Percentiles rank a stretch among this genome's conserved stretches.
Evolutionary conservation across 1,140 invertebrate genomes (phyloP).

Genomic region (Drosophila mauritiana): DNA sequence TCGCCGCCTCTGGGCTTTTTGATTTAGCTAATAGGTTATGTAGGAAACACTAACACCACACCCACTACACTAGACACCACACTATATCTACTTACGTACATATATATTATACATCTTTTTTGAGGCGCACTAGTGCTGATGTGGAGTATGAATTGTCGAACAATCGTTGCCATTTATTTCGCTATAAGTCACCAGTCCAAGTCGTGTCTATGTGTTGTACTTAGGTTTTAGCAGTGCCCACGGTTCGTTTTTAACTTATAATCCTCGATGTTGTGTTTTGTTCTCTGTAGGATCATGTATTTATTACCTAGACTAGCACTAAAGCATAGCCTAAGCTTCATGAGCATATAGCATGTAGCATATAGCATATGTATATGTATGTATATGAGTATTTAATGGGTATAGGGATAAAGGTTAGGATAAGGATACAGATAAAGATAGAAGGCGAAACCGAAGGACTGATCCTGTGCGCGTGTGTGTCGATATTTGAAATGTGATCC

Average conservation of each 20-base stretch:
- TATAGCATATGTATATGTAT: constrained; percentile 2
- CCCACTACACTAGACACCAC: constrained; percentile 19
- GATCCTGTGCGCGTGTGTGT: constrained; percentile 60
- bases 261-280: constrained; percentile 78
- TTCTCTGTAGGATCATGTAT: constrained; percentile 58
- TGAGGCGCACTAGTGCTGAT: constrained; percentile 59
- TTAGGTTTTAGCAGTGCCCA: constrained; percentile 69
- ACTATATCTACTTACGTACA: constrained; percentile 8
- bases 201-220: constrained; percentile 75
- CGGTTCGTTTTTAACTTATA: constrained; percentile 57
- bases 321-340: constrained; percentile 53
- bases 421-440: not conserved
- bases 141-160: constrained; percentile 79
- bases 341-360: not conserved
- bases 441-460: constrained; percentile 46
- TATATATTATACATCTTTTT: constrained; percentile 47
- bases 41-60: constrained; percentile 26
- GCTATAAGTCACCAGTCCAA: constrained; percentile 52
- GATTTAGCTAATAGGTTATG: constrained; percentile 62
- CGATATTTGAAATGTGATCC: constrained; percentile 62
- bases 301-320: constrained; percentile 48
- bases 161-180: constrained; percentile 80
- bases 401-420: not conserved
- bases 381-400: constrained; percentile 4
- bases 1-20: constrained; percentile 49